Percentiles rank a stretch among this genome's conserved stretches.
These are phyloP conservation scores for Drosophila yooni DNA, from an alignment of 2,888 invertebrate genomes.

Conservation along the genomic window DNA sequence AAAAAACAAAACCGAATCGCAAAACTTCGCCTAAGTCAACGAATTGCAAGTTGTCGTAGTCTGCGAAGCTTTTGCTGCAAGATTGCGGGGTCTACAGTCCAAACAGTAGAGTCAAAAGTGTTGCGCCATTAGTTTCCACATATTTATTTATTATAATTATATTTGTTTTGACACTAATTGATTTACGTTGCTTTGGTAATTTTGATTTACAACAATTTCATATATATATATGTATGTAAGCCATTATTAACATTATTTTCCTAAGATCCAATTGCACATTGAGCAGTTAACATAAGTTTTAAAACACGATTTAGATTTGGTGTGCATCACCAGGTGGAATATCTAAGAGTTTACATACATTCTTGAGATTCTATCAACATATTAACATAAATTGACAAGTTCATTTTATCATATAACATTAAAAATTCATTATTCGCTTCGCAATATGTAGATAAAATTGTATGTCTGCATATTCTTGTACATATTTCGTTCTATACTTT, in stretches of 20 bases:
- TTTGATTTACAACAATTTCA: conserved; percentile 71
- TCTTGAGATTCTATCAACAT: conserved; percentile 18
- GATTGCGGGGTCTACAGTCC: background rate
- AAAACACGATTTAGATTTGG: conserved; percentile 43
- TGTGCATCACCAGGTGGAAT: conserved; percentile 38
- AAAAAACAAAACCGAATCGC: conserved; percentile 13
- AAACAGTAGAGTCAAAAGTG: background rate
- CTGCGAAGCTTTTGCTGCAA: conserved; percentile 40
- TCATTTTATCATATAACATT: conserved; percentile 31
- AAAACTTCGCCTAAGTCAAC: conserved; percentile 46
- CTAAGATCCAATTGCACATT: conserved; percentile 40
- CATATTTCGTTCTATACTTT: conserved; percentile 6
- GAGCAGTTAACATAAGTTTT: conserved; percentile 44
- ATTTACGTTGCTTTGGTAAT: conserved; percentile 67
- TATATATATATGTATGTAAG: conserved; percentile 23
- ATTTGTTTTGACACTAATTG: conserved; percentile 76
- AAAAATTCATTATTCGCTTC: conserved; percentile 13
- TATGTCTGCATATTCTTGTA: conserved; percentile 3
- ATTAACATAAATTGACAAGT: conserved; percentile 35
- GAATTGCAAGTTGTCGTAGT: conserved; percentile 52
- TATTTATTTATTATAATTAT: conserved; percentile 41
- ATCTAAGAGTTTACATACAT: conserved; percentile 49
- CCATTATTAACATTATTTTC: conserved; percentile 48
- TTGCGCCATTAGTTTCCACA: conserved; percentile 15
- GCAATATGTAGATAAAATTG: conserved; percentile 1